Base-by-base conservation (phyloP, 2,113 vertebrate species). In the Hemicordylus capensis region DNA sequence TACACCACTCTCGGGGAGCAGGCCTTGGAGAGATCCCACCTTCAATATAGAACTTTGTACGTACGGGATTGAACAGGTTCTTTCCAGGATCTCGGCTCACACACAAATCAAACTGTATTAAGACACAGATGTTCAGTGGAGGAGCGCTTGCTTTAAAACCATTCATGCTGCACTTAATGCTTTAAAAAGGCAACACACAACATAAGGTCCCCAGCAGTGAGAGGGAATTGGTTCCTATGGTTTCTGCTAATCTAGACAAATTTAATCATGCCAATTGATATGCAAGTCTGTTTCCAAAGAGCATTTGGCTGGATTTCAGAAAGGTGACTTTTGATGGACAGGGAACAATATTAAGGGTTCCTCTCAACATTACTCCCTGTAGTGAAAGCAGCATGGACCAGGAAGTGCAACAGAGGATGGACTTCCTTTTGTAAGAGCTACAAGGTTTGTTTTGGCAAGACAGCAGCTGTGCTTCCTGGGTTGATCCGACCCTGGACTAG, bases 191-290 rank as follows among this genome's bases (percentile, higher is more conserved):
- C 58, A 2, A 1, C 10, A 76, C 84, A 2, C 26, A 73, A 80
- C 70, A 12, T 4, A 9, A 0, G 11, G 75, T 69, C 77, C 70
- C 76, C 0, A 0, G 37, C 17, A 73, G 83, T 89, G 86, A 39
- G 66, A 78, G 67, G 81, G 75, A 39, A 86, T 61, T 85, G 90
- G 84, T 85, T 91, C 90, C 85, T 91, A 88, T 88, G 92, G 44
- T 48, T 67, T 51, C 31, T 51, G 12, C 31, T 67, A 28, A 67
- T 46, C 44, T 10, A 39, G 54, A 26, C 75, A 77, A 58, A 77
- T n/a, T 75, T 51, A 80, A 66, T 80, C 61, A 80, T 48, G 28
- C 28, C 61, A 48, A 14, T 31, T 22, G 37, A 61, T 26, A 28
- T 19, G 19, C 14, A 37, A 10, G 20, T 59, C 76, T 61, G 56